Base-by-base conservation (phyloP, 2,113 vertebrate species). In the Eulemur rufifrons region DNA sequence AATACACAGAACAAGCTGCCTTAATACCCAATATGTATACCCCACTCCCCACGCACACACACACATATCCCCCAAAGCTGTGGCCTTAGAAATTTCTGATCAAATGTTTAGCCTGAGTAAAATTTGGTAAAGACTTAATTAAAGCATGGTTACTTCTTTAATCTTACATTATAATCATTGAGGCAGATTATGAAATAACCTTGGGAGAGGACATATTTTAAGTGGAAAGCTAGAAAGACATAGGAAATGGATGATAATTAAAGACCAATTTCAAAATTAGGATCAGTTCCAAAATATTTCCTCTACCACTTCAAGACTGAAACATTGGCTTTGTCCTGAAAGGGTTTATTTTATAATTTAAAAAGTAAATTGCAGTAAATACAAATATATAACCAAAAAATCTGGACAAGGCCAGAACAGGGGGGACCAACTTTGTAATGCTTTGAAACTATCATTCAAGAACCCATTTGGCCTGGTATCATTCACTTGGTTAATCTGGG, bases 31-130 rank as follows among this genome's bases (percentile, higher is more conserved):
- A 47, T 89, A 90, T 74, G 63, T 89, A 71, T 80, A 76, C 86
- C 20, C 12, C 25, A 27, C 8, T 18, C 11, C 25, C 15, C 37
- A 17, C 20, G 17, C 0, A 1, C 15, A 14, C 21, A 73, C 61
- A 64, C 32, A 86, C 54, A 54, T 11, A 50, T 13, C 59, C 6
- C 69, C 18, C 71, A 78, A 50, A 77, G 8, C 63, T 76, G 42
- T 61, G 17, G 45, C 21, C 76, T 96, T 96, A 80, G 39, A 52
- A 84, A 73, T 61, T 95, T 95, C 47, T 83, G 27, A 93, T 54
- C 50, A 95, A 96, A 96, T 91, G 68, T 76, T 89, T 80, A 86
- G 85, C 86, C 93, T 94, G 89, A 97, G 64, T 94, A 93, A 96
- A 97, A 95, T 93, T 77, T 0, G 21, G 37, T 71, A 74, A 78